These are phyloP conservation scores for Unio pictorum DNA, from an alignment of 2,888 invertebrate species.

Conservation along the genomic window DNA sequence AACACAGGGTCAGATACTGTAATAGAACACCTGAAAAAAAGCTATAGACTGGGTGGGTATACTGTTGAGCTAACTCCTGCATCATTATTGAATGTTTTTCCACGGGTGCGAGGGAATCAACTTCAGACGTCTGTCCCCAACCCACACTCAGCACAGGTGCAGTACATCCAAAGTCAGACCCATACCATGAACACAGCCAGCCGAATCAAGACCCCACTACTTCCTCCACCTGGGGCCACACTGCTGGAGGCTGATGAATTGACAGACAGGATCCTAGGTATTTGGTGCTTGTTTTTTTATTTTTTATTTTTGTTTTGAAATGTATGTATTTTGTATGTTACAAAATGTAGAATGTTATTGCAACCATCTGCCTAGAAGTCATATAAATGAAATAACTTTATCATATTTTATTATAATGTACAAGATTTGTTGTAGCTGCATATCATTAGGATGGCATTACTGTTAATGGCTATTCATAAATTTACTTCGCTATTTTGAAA, in stretches of 20 bases:
- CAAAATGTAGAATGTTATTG: not conserved
- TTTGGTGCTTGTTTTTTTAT: not conserved
- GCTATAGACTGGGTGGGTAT: conserved; percentile 29
- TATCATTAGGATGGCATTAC: not conserved
- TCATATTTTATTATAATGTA: too few species aligned
- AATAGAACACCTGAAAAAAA: conserved; percentile 58
- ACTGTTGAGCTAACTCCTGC: conserved; percentile 20
- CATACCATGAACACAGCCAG: conserved; percentile 68
- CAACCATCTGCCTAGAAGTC: not conserved
- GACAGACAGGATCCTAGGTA: conserved; percentile 68
- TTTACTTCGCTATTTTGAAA: too few species aligned
- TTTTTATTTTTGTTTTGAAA: not conserved
- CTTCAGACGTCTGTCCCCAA: conserved; percentile 64
- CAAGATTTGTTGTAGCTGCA: too few species aligned
- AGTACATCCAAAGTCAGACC: conserved; percentile 70
- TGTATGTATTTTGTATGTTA: not conserved
- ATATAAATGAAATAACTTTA: too few species aligned
- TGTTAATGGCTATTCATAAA: not conserved
- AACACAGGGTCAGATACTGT: conserved; percentile 64
- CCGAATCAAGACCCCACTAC: conserved; percentile 68
- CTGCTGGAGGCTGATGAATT: conserved; percentile 60
- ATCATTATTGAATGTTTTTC: conserved; percentile 59
- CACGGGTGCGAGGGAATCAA: conserved; percentile 66
- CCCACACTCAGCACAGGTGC: conserved; percentile 67
- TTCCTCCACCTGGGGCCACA: conserved; percentile 66